Percentiles rank a stretch among this genome's conserved stretches.
Conservation (phyloP, 2,888 invertebrate genomes). For the Sphinx pinastri region DNA sequence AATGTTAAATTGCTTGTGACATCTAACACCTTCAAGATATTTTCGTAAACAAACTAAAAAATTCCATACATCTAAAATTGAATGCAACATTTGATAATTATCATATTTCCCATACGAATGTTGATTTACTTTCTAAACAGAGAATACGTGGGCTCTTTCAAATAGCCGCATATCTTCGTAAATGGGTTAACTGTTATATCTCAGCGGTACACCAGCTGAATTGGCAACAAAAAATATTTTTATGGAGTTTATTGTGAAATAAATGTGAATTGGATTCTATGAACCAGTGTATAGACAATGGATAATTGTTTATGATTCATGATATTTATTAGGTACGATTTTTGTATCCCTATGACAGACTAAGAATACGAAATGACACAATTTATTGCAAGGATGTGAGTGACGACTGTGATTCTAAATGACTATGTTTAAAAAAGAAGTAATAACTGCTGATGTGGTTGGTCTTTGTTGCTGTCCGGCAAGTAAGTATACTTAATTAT, state of each 20-base stretch:
- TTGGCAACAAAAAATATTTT: conserved; percentile 27
- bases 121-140: conserved; percentile 10
- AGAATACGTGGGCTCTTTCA: conserved; percentile 4
- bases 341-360: background rate
- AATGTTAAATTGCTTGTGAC: no score
- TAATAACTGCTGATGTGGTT: no score
- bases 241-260: conserved; percentile 18
- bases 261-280: conserved; percentile 15
- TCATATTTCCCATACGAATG: conserved; percentile 20
- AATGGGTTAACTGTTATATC: conserved; percentile 2
- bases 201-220: conserved; percentile 19
- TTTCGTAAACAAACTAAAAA: background rate
- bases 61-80: background rate
- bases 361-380: no score
- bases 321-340: background rate
- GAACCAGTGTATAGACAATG: background rate
- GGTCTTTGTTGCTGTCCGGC: no score
- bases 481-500: no score
- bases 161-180: background rate
- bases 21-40: background rate
- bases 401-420: no score
- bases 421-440: no score
- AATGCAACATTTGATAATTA: conserved; percentile 4
- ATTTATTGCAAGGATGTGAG: no score
- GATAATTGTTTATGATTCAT: background rate